Base-by-base conservation (phyloP, 2,797 vertebrate species). In the Pipistrellus nathusii region DNA sequence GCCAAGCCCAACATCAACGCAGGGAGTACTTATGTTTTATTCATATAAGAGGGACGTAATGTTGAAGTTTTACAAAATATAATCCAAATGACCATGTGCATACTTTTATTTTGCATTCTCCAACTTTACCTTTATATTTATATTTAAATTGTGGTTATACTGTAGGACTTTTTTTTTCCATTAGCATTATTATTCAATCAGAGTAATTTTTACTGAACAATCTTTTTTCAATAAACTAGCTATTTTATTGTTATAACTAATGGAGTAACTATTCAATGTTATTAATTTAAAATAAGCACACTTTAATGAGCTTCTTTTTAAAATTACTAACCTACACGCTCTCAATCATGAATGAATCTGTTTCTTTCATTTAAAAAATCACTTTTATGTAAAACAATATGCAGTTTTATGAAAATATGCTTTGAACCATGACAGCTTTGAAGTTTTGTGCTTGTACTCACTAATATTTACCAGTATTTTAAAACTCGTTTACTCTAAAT, bases 171-270 rank as follows among this genome's bases (percentile, higher is more conserved):
- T 68, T 0, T 81, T 83, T 68, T 38, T 38, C 38, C 12, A 81
- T 55, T 78, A 75, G 8, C n/a, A 18, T 94, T 44, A 84, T 53
- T 73, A 92, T 44, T 64, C 53, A 57, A 68, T 68, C 13, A 92
- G 78, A 81, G 48, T 82, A 17, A 59, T 48, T 89, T 93, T 86
- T 53, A 35, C 57, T 66, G 10, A 11, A 27, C 44, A 32, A 4
- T 7, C 57, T 51, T n/a, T 73, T 68, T 86, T 95, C 11, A 73
- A 57, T 72, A 75, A 69, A 82, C 32, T 44, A 85, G 51, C 1
- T 72, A 80, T 53, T 85, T 94, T 82, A 18, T 78, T 7, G 32
- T 84, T 94, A 91, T 51, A 93, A 57, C 30, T 66, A 76, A 66
- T 72, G 3, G 32, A 8, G 13, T 44, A 91, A 44, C 4, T 72